Evolutionary conservation across 2,888 invertebrate species (phyloP), one percentile per base, ranked within the genome.

Genomic region (Oligia fasciuncula): DNA sequence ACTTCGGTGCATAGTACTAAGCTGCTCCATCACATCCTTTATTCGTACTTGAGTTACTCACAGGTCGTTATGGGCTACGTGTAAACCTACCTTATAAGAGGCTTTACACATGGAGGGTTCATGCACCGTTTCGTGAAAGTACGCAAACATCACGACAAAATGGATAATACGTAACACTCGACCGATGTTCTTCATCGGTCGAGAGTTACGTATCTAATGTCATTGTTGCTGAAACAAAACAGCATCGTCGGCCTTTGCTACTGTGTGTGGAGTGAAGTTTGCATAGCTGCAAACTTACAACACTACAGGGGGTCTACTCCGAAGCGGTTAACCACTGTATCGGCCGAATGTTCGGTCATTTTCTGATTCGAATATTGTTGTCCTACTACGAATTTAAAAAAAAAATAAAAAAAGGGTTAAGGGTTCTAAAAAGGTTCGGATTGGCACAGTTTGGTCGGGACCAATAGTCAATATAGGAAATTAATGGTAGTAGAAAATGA

Each of bases 1-100:
- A 68, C 60, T n/a, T 40, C 13, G 43, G 77, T 84, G 75, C 80
- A 76, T 66, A 65, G 62, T 57, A 62, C 49, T 29, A 43, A 23
- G 23, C 35, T 65, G 65, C 23, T 68, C 54, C 71, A 66, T 71
- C 62, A 74, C 72, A 51, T 17, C 29, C 17, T 69, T 81, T 68
- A 77, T 63, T 67, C 69, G 69, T 69, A 72, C 63, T 57, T 66
- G 40, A n/a, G 29, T 60, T 77, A 85, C 75, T 82, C 63, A 81
- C 71, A 14, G 40, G 57, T 49, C 69, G 68, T 76, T 63, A 75
- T 17, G 57, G 35, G 62, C 17, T 17, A 40, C 65, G 43, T 62
- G 49, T 85, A 74, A 71, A 73, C 60, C 9, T 60, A 63, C 72
- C 60, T 73, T 43, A 5, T 70, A 73, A 82, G 29, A 71, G 49